Evolutionary conservation across 2,113 vertebrate genomes (phyloP).

Genomic region (Centrocercus urophasianus): DNA sequence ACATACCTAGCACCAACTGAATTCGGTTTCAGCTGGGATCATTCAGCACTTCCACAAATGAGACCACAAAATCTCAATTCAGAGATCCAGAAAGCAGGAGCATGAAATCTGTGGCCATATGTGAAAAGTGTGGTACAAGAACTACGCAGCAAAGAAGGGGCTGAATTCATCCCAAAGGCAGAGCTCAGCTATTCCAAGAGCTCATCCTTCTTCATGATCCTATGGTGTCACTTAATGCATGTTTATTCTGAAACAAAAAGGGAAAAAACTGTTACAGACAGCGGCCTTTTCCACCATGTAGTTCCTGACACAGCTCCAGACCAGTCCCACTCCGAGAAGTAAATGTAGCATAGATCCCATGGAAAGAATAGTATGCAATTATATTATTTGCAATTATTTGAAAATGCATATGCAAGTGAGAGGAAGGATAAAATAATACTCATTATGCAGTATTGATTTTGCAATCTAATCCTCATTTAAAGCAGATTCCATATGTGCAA

Average conservation of each 20-base stretch:
- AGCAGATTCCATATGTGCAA: conserved; percentile 14
- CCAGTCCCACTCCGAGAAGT: conserved; percentile 50
- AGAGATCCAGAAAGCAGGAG: not conserved
- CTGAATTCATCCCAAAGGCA: not conserved
- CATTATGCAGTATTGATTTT: conserved; percentile 58
- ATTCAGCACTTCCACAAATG: conserved; percentile 44
- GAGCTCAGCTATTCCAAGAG: not conserved
- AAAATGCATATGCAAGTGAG: conserved; percentile 41
- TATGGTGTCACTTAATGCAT: not conserved
- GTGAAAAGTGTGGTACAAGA: not conserved
- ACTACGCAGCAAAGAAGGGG: not conserved
- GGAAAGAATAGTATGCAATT: conserved; percentile 45
- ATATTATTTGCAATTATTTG: conserved; percentile 48
- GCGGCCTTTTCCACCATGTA: not conserved
- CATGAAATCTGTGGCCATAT: not conserved
- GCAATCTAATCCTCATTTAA: conserved; percentile 35
- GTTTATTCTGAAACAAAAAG: conserved; percentile 11
- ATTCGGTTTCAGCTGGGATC: conserved; percentile 2
- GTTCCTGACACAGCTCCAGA: conserved; percentile 48
- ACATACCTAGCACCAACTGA: not conserved
- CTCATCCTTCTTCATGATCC: not conserved
- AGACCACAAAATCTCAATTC: conserved; percentile 37
- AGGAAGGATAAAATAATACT: conserved; percentile 51
- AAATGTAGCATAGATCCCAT: conserved; percentile 44
- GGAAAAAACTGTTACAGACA: conserved; percentile 37